Conservation (phyloP, 2,888 invertebrate genomes). For the Neoascia interrupta region DNA sequence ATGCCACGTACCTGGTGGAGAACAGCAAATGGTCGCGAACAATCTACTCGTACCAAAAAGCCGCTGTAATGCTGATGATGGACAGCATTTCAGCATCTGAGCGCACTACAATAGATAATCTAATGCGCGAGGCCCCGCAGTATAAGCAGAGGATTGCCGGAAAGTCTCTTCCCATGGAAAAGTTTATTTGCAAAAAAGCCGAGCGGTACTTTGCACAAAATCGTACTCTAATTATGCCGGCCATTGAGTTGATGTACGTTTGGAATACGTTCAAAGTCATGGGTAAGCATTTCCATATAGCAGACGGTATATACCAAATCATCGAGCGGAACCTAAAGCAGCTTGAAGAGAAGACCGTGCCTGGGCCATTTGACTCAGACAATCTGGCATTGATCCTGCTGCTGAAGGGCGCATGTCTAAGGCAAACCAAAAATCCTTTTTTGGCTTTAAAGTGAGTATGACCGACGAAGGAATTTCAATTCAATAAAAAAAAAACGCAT, state of each 20-base stretch:
- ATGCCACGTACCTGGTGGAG: conserved; percentile 85
- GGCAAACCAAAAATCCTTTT: conserved; percentile 87
- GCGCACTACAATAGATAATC: conserved; percentile 81
- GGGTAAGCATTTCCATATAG: conserved; percentile 84
- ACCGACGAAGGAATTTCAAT: background rate
- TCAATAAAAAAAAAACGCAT: background rate
- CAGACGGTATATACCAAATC: conserved; percentile 83
- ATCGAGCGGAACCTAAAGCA: conserved; percentile 81
- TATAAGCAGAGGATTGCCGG: conserved; percentile 95
- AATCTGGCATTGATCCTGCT: conserved; percentile 88
- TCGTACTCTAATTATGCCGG: conserved; percentile 88
- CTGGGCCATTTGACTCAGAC: conserved; percentile 82
- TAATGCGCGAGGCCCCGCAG: conserved; percentile 88
- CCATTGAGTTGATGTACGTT: conserved; percentile 92
- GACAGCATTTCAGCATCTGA: conserved; percentile 80
- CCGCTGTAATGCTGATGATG: conserved; percentile 87
- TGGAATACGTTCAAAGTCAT: conserved; percentile 95
- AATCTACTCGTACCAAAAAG: conserved; percentile 94
- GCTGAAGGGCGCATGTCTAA: conserved; percentile 90
- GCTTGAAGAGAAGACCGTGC: conserved; percentile 71
- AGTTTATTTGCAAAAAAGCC: conserved; percentile 94
- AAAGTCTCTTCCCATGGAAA: conserved; percentile 97
- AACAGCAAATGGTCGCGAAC: conserved; percentile 95
- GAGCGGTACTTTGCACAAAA: conserved; percentile 89
- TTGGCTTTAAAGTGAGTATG: conserved; percentile 86